Base-by-base conservation (phyloP, 2,113 vertebrate genomes). In the Ploceus nigricollis region DNA sequence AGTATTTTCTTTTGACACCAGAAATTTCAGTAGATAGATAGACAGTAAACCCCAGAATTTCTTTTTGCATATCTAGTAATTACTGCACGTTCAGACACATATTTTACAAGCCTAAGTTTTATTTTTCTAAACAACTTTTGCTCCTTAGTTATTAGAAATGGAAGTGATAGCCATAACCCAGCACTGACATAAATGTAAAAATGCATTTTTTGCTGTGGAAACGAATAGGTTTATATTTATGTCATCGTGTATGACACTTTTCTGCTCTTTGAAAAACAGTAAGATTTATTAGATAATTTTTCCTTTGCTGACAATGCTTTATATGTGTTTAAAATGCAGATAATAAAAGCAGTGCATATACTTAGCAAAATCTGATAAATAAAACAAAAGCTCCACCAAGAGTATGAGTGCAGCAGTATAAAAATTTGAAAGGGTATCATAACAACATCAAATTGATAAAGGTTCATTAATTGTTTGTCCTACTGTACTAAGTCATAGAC, bases 381-480 rank as follows among this genome's bases (percentile, higher is more conserved):
- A 95, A 87, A 97, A 96, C 82, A 96, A 97, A 97, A 93, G 85
- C 72, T 95, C 96, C 89, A 96, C 92, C 96, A 97, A 96, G 90
- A 97, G 68, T 87, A 92, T 75, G 72, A 70, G 16, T 93, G 65
- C n/a, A 95, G 82, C 21, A 92, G 20, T 79, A 87, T 82, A 80
- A 84, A 96, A 81, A 87, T 82, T 57, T 58, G 50, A 69, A 71
- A 92, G 27, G 18, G 27, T 42, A 25, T 53, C 31, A 47, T 83
- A 91, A 77, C n/a, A 85, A 86, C 50, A 93, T 58, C 28, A 94
- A 71, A 85, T 30, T 79, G 54, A 94, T 92, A 83, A 92, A 88
- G 18, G 25, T 83, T 93, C 57, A 58, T 85, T 95, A 92, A 82
- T 15, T 6, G 23, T 82, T 89, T 91, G 20, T 73, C 44, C 21